These are phyloP conservation scores for Eleginops maclovinus DNA, from an alignment of 2,113 vertebrate genomes.

Conservation along the genomic window DNA sequence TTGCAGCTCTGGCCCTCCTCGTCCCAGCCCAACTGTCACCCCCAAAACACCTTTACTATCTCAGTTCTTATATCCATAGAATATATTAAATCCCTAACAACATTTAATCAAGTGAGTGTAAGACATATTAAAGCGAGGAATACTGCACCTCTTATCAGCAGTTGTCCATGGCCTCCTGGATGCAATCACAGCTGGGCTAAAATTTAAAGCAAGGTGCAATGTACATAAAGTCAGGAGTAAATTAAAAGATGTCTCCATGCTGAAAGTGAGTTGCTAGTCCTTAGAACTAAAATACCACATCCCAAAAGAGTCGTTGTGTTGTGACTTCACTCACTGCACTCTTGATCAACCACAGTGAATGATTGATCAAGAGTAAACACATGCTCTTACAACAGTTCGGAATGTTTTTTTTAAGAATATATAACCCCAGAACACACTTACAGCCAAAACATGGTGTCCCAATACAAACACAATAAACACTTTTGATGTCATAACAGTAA, in stretches of 20 bases:
- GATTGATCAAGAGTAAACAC: constrained; percentile 79
- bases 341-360: constrained; percentile 71
- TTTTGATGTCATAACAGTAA: neutral
- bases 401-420: constrained; percentile 25
- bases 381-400: constrained; percentile 45
- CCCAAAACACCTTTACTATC: constrained; percentile 12
- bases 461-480: neutral
- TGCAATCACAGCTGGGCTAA: constrained; percentile 13
- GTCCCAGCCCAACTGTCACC: constrained; percentile 4
- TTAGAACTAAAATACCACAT: constrained; percentile 16
- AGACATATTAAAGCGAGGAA: neutral
- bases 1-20: constrained; percentile 67
- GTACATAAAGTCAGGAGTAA: constrained; percentile 48
- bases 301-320: constrained; percentile 18
- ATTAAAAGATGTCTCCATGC: constrained; percentile 43
- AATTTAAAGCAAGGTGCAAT: constrained; percentile 38
- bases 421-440: neutral
- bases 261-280: constrained; percentile 30
- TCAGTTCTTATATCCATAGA: neutral
- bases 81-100: constrained; percentile 1
- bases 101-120: neutral
- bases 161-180: constrained; percentile 33
- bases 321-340: constrained; percentile 2
- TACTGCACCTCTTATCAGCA: constrained; percentile 62
- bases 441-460: neutral